phyloP scores from a whole-genome alignment of 2,797 vertebrate genomes.

The Pangasius mekongensis region DNA sequence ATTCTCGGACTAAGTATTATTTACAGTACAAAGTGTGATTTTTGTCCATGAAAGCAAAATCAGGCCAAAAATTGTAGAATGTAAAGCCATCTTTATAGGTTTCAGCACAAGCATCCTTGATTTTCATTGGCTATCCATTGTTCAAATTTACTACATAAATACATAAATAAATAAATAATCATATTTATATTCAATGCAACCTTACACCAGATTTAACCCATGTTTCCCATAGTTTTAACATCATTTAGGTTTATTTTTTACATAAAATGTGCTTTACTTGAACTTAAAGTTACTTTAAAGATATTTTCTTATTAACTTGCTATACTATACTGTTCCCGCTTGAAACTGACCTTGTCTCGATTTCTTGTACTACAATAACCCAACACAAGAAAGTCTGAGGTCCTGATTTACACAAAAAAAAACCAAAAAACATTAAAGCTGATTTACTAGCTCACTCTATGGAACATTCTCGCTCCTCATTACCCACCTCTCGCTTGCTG shows the following conservation, averaged over 20 bases:
- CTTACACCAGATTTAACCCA: not conserved
- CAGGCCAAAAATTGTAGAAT: not conserved
- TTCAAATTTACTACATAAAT: not conserved
- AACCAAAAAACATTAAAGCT: not conserved
- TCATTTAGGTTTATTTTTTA: not conserved
- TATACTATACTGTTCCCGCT: not conserved
- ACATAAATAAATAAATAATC: not conserved
- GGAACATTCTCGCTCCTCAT: not conserved
- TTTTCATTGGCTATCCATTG: not conserved
- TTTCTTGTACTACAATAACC: not conserved
- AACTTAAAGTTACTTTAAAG: not conserved
- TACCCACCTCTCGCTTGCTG: conserved; percentile 81
- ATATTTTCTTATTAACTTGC: not conserved
- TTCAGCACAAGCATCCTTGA: not conserved
- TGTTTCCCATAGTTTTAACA: not conserved
- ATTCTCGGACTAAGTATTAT: no score
- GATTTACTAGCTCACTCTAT: not conserved
- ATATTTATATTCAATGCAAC: not conserved
- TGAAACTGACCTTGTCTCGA: not conserved
- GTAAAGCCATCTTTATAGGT: not conserved
- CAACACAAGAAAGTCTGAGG: not conserved
- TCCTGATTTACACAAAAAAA: not conserved
- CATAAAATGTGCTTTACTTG: not conserved
- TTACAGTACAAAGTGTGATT: no score
- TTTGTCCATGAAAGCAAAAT: not conserved